These are phyloP conservation scores for Adelges cooleyi DNA, from an alignment of 1,140 invertebrate species.

Conservation along the genomic window DNA sequence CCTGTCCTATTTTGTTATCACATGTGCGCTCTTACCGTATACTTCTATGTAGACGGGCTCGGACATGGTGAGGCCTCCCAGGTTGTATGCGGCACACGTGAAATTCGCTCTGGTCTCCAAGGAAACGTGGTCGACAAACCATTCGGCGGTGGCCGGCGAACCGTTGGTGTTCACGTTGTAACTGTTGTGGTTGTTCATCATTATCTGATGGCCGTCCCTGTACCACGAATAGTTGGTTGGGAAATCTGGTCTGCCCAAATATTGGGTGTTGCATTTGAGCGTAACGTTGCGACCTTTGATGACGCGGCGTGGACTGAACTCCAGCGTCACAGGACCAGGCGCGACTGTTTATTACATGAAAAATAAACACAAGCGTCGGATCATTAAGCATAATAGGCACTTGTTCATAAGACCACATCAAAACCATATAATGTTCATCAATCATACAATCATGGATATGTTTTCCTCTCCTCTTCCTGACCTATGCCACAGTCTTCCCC, in stretches of 20 bases:
- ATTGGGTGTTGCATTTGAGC: slow-evolving; percentile 67
- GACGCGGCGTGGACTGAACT: slow-evolving; percentile 57
- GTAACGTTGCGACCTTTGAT: slow-evolving; percentile 66
- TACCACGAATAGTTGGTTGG: slow-evolving; percentile 56
- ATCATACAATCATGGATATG: too few relatives aligned
- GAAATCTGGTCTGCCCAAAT: slow-evolving; percentile 60
- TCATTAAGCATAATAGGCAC: too few relatives aligned
- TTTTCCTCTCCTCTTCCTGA: too few relatives aligned
- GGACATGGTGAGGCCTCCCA: slow-evolving; percentile 61
- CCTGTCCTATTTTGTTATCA: too few relatives aligned
- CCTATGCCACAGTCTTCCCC: too few relatives aligned
- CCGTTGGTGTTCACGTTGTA: background rate
- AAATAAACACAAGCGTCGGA: background rate
- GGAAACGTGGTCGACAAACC: slow-evolving; percentile 65
- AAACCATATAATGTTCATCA: too few relatives aligned
- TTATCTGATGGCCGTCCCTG: slow-evolving; percentile 55
- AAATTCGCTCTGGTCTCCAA: slow-evolving; percentile 74
- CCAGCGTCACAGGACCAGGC: slow-evolving; percentile 57
- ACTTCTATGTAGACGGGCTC: slow-evolving; percentile 65
- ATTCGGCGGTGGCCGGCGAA: slow-evolving; percentile 58
- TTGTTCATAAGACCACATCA: too few relatives aligned
- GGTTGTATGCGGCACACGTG: slow-evolving; percentile 70
- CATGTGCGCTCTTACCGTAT: slow-evolving; percentile 46
- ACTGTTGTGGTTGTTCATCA: background rate
- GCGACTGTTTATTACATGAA: slow-evolving; percentile 45